phyloP scores from a whole-genome alignment of 2,113 vertebrate species.

The Hassar affinis region DNA sequence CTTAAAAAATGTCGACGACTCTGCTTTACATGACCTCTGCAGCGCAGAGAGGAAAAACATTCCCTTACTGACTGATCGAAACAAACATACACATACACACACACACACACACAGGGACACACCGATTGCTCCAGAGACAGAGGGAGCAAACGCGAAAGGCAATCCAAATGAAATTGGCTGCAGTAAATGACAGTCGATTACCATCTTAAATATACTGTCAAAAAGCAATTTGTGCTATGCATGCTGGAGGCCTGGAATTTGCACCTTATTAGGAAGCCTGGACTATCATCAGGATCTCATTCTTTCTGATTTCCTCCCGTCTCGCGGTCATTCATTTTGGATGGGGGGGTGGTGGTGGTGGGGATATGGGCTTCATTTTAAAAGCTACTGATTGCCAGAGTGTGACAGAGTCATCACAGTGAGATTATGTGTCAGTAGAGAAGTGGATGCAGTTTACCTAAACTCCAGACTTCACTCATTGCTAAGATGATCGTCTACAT shows the following conservation, averaged over 20 bases:
- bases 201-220: conserved; percentile 73
- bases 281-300: conserved; percentile 59
- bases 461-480: not conserved
- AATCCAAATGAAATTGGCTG: conserved; percentile 64
- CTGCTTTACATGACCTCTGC: conserved; percentile 18
- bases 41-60: conserved; percentile 3
- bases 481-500: not conserved
- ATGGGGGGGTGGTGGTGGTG: not conserved
- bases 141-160: conserved; percentile 46
- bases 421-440: conserved; percentile 17
- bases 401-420: conserved; percentile 14
- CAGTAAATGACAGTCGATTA: conserved; percentile 71
- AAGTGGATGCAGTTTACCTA: not conserved
- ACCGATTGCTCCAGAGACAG: conserved; percentile 35
- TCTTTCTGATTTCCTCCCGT: conserved; percentile 38
- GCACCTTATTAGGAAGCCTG: conserved; percentile 61
- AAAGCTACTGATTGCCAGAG: conserved; percentile 32
- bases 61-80: not conserved
- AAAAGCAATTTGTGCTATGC: conserved; percentile 64
- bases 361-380: conserved; percentile 26
- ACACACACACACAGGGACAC: conserved; percentile 22
- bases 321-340: conserved; percentile 28
- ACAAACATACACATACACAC: conserved; percentile 8
- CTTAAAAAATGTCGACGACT: not conserved
- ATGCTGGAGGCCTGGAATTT: conserved; percentile 62